A percentile compares a stretch with the other conserved stretches of the same genome.
phyloP scores from a whole-genome alignment of 2,888 invertebrate genomes.

The Trachelus troglodyta region DNA sequence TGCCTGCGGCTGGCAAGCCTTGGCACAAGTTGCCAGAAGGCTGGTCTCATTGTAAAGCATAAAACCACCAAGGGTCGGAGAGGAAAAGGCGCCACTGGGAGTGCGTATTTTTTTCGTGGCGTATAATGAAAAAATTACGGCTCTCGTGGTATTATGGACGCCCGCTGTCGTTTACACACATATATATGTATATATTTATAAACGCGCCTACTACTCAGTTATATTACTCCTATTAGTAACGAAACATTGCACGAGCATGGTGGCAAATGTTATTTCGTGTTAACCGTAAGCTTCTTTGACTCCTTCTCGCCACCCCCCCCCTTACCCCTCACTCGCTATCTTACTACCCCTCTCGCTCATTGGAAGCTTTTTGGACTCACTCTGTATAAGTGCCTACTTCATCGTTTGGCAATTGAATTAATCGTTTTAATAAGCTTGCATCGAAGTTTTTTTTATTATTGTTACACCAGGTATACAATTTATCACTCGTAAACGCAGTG shows the following conservation, averaged over 20 bases:
- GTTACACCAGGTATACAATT: not conserved
- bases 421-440: conserved; percentile 17
- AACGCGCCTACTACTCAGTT: conserved; percentile 27
- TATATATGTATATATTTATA: conserved; percentile 17
- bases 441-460: not conserved
- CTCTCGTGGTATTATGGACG: conserved; percentile 48
- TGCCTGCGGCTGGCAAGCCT: conserved; percentile 33
- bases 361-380: conserved; percentile 18
- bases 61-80: not conserved
- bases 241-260: not conserved
- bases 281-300: not conserved
- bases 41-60: not conserved
- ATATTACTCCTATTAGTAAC: not conserved
- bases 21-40: not conserved
- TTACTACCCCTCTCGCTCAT: conserved; percentile 15
- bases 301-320: not conserved
- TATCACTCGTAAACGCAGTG: not conserved
- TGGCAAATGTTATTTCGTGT: not conserved
- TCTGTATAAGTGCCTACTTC: not conserved
- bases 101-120: conserved; percentile 47
- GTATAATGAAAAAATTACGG: conserved; percentile 55
- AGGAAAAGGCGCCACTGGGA: not conserved
- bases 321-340: not conserved
- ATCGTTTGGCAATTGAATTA: conserved; percentile 29
- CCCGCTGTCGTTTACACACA: conserved; percentile 14